Evolutionary conservation across 2,797 vertebrate species (phyloP), one percentile per base, ranked within the genome.

Genomic region (Erethizon dorsatum): DNA sequence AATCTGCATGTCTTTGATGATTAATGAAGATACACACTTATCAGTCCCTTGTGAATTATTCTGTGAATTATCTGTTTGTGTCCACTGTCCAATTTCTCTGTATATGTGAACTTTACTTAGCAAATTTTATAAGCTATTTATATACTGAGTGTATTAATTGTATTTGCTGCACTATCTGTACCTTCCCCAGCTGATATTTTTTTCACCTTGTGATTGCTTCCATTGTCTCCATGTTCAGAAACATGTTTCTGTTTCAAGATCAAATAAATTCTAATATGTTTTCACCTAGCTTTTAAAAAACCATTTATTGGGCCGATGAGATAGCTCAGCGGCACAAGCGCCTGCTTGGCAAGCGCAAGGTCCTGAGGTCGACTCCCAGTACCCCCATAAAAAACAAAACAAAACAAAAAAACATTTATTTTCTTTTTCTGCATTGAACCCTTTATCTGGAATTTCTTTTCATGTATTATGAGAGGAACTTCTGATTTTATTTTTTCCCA

Each of bases 361-460:
- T n/a, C n/a, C n/a, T n/a, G n/a, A n/a, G n/a, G n/a, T n/a, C n/a
- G n/a, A n/a, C n/a, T n/a, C n/a, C n/a, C n/a, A n/a, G n/a, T n/a
- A n/a, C n/a, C n/a, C n/a, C n/a, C n/a, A n/a, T n/a, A n/a, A n/a
- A n/a, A n/a, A n/a, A n/a, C n/a, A n/a, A n/a, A n/a, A n/a, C n/a
- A n/a, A n/a, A n/a, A n/a, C n/a, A n/a, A n/a, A n/a, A n/a, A 87
- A 24, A 1, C 20, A 26, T 77, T 67, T 10, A 63, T 71, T 47
- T 71, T 78, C 18, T 52, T 84, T n/a, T 10, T 45, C 52, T 83
- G 17, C 13, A 61, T 57, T 67, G 24, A 82, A 57, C 13, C 71
- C 50, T 96, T 97, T 33, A 75, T 61, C 56, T 89, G 24, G 56
- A 85, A 75, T 88, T 86, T 80, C 84, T 63, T 87, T 92, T 63